These are phyloP conservation scores for Caenorhabditis briggsae DNA, from an alignment of 1,140 invertebrate genomes.

Conservation along the genomic window DNA sequence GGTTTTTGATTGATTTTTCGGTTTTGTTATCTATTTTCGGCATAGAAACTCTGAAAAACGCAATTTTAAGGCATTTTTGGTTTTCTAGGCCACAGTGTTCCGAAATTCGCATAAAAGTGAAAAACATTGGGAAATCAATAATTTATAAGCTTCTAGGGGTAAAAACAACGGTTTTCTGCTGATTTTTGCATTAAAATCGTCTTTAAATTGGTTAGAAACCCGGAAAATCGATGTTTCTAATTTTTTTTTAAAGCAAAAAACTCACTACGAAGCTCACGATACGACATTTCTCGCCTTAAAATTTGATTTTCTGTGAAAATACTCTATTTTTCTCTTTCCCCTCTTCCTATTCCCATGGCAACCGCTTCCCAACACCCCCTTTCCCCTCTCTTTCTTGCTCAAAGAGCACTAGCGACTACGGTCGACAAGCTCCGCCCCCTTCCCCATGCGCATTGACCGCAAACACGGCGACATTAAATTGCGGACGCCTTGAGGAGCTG, in stretches of 20 bases:
- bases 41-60: too few relatives aligned
- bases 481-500: neutral
- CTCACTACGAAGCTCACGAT: constrained; percentile 75
- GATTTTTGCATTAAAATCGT: too few relatives aligned
- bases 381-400: too few relatives aligned
- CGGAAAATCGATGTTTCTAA: neutral
- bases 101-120: neutral
- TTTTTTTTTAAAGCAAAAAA: constrained; percentile 46
- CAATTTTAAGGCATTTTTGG: too few relatives aligned
- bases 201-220: neutral
- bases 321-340: neutral
- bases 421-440: constrained; percentile 1
- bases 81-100: neutral
- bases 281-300: constrained; percentile 70
- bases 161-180: neutral
- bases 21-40: too few relatives aligned
- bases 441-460: neutral
- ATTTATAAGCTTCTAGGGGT: too few relatives aligned
- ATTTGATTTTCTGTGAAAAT: neutral
- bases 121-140: neutral
- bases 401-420: neutral
- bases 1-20: neutral
- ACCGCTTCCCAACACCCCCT: neutral
- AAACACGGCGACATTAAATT: constrained; percentile 33
- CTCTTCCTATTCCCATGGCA: neutral